Percentiles rank a stretch among this genome's conserved stretches.
Conservation (phyloP, 1,140 invertebrate genomes). For the Contarinia nasturtii region DNA sequence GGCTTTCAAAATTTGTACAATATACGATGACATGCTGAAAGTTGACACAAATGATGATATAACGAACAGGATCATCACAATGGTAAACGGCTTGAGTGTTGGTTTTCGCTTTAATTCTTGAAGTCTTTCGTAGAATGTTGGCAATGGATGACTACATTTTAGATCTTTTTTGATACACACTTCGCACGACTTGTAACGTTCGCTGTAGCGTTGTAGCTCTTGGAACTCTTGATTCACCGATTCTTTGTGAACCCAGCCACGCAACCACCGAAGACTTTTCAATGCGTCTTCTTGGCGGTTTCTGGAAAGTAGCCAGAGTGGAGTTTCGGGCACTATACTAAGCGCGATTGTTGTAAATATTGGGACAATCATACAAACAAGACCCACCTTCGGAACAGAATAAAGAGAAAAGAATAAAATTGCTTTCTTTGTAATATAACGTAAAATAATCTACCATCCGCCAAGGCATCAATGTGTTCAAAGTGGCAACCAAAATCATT, state of each 20-base stretch:
- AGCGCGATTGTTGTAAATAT: conserved; percentile 34
- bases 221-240: conserved; percentile 27
- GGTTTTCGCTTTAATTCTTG: conserved; percentile 27
- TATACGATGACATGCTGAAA: conserved; percentile 32
- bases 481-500: conserved; percentile 36
- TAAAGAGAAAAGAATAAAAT: too few species aligned
- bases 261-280: conserved; percentile 27
- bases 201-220: conserved; percentile 15
- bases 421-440: too few species aligned
- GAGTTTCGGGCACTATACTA: conserved; percentile 41
- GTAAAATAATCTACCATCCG: too few species aligned
- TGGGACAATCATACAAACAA: conserved; percentile 37
- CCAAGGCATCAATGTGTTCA: conserved; percentile 42
- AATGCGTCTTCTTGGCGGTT: conserved; percentile 28
- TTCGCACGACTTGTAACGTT: conserved; percentile 5
- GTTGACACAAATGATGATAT: conserved; percentile 7
- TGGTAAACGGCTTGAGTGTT: conserved; percentile 25
- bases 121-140: conserved; percentile 6
- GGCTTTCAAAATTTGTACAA: conserved; percentile 29
- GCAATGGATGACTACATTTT: conserved; percentile 3
- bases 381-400: too few species aligned
- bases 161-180: conserved; percentile 1
- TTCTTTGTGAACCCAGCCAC: conserved; percentile 28
- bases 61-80: conserved; percentile 29
- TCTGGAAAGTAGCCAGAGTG: conserved; percentile 36